Evolutionary conservation across 2,113 vertebrate species (phyloP).

Genomic region (Phrynosoma blainvillii): DNA sequence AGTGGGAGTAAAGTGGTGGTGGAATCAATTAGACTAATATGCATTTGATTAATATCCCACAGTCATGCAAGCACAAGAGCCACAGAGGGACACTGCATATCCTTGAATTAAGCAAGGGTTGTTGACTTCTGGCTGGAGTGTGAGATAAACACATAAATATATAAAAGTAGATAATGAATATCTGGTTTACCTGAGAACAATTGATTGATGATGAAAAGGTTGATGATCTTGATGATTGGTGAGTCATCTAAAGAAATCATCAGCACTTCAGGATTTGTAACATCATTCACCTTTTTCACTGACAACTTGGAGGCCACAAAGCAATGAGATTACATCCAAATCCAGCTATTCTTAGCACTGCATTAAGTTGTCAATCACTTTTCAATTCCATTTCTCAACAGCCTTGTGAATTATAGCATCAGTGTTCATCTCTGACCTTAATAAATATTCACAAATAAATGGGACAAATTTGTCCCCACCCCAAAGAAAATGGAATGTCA

Average conservation of each 20-base stretch:
- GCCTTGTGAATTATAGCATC: not conserved
- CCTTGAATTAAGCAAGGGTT: not conserved
- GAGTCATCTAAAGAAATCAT: not conserved
- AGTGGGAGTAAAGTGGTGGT: too few species aligned
- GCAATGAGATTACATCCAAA: not conserved
- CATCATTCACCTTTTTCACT: constrained; percentile 5
- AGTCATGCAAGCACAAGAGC: too few species aligned
- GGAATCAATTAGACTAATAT: not conserved
- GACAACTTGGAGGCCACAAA: not conserved
- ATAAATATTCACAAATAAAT: fast-evolving
- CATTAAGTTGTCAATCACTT: not conserved
- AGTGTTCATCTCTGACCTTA: not conserved
- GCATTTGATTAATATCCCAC: not conserved
- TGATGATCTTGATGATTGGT: not conserved
- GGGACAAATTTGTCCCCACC: not conserved
- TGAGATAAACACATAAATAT: not conserved
- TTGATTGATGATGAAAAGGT: not conserved
- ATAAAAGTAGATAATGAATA: not conserved
- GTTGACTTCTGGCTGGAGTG: not conserved
- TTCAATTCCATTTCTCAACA: not conserved
- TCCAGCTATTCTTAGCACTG: not conserved
- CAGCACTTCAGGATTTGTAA: not conserved
- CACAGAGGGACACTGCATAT: not conserved
- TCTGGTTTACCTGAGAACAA: not conserved
- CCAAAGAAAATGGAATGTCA: not conserved